Evolutionary conservation across 2,888 invertebrate species (phyloP).

Genomic region (Rhabditoides inermis): DNA sequence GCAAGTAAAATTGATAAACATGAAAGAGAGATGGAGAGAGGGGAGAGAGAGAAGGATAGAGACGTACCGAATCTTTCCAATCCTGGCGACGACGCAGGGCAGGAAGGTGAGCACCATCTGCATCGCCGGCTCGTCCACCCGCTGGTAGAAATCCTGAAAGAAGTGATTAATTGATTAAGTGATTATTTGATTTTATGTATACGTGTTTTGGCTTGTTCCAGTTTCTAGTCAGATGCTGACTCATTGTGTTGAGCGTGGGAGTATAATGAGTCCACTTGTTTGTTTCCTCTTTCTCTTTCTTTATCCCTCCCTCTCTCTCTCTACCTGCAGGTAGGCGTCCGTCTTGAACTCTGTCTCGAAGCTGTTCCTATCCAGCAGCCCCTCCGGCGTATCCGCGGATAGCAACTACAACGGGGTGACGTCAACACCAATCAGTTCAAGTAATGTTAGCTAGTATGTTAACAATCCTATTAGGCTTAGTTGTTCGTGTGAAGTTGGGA

Average conservation of each 20-base stretch:
- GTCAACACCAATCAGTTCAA: too few relatives aligned
- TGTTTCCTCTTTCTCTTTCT: too few relatives aligned
- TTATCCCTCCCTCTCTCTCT: too few relatives aligned
- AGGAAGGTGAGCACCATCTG: slow-evolving; percentile 48
- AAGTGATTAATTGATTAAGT: too few relatives aligned
- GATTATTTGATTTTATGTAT: background rate
- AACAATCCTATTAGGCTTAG: too few relatives aligned
- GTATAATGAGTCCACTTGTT: too few relatives aligned
- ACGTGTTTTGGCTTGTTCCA: background rate
- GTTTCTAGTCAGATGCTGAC: background rate
- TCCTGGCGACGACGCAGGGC: slow-evolving; percentile 40
- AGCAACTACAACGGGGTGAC: too few relatives aligned
- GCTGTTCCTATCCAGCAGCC: slow-evolving; percentile 29
- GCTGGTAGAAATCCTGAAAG: slow-evolving; percentile 44
- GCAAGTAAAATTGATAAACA: too few relatives aligned
- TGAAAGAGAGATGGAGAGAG: slow-evolving; percentile 47
- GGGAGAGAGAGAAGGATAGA: slow-evolving; percentile 39
- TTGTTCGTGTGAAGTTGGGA: too few relatives aligned
- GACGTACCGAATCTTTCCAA: slow-evolving; percentile 23
- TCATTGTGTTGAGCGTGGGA: too few relatives aligned
- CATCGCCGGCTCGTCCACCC: slow-evolving; percentile 48
- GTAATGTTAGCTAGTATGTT: too few relatives aligned
- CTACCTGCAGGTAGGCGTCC: slow-evolving; percentile 33
- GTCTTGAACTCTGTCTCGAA: slow-evolving; percentile 41
- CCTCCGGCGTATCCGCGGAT: too few relatives aligned